Base-by-base conservation (phyloP, 2,888 invertebrate species). In the Slavum lentiscoides region DNA sequence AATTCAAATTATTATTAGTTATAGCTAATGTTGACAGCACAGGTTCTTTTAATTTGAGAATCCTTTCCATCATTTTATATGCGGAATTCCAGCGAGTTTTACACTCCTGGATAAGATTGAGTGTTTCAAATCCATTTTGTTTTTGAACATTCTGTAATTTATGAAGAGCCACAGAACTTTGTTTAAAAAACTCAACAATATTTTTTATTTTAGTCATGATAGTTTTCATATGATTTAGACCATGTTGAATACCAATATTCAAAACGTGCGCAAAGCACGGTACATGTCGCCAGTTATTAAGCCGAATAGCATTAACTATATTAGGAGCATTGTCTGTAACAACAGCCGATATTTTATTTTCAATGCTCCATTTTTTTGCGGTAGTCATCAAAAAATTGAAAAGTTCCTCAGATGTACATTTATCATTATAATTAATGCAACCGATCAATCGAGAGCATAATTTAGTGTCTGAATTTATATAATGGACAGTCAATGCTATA, bases 21-120 rank as follows among this genome's bases (percentile, higher is more conserved):
- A 73, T 73, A 2, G 73, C 61, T 43, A 73, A 73, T 59, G 61
- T 73, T n/a, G 73, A 73, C 61, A 73, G 17, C 2, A 73, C 21
- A 0, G 73, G 61, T 43, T 73, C 61, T 61, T 43, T 73, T 43
- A 73, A 9, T 17, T 61, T 61, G 17, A 73, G 0, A 23, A 73
- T 59, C 17, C 17, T 59, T 43, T 73, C 43, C 43, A 73, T 73
- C 61, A 73, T 73, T 15, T 43, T 2, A 43, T 2, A 73, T 0
- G 61, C 61, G 0, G 73, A 73, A 61, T 73, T 73, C 73, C 61
- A 73, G 2, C 73, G 1, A 8, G 58, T 73, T 43, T 61, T 73
- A 15, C 73, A 61, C 1, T 73, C 73, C 9, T 73, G 73, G 8
- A 73, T 73, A 0, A 73, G 23, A 17, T 73, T 61, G 19, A 70